Conservation (phyloP, 2,888 invertebrate species). For the Cloeon dipterum region DNA sequence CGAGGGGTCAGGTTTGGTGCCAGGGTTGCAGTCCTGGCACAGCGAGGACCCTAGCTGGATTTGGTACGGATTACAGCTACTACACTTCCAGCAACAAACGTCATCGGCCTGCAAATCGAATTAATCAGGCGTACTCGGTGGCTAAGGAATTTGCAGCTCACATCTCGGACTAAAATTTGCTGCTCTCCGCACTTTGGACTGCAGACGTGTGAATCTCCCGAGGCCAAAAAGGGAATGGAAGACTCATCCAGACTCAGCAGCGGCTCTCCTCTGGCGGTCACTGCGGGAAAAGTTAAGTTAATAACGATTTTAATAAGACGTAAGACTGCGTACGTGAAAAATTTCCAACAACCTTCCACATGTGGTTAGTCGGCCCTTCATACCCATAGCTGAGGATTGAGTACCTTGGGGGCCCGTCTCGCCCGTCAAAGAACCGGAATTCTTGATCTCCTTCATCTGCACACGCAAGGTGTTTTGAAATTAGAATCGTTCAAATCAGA, state of each 20-base stretch:
- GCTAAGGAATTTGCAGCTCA: no score
- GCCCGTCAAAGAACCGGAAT: conserved; percentile 22
- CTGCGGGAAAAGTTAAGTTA: conserved; percentile 12
- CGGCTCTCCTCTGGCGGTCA: conserved; percentile 14
- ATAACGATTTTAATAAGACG: no score
- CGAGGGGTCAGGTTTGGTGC: conserved; percentile 16
- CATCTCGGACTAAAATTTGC: conserved; percentile 17
- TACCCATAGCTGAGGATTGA: conserved; percentile 25
- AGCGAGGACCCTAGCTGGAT: conserved; percentile 19
- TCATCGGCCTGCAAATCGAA: conserved; percentile 17
- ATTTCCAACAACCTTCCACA: conserved; percentile 23
- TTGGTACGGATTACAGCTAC: conserved; percentile 21
- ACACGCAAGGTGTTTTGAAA: no score
- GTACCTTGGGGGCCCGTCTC: conserved; percentile 28
- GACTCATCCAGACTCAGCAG: conserved; percentile 15
- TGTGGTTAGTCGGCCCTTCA: conserved; percentile 13
- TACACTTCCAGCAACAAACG: conserved; percentile 28
- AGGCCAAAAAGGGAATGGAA: conserved; percentile 12
- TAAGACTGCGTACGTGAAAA: conserved; percentile 21
- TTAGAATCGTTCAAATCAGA: no score
- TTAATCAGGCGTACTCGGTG: no score
- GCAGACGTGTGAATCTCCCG: not conserved
- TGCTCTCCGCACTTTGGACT: conserved; percentile 11
- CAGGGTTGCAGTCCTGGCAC: conserved; percentile 22
- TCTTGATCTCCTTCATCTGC: conserved; percentile 22